Evolutionary conservation across 2,888 invertebrate genomes (phyloP).

Genomic region (Drosophila melanosoma): DNA sequence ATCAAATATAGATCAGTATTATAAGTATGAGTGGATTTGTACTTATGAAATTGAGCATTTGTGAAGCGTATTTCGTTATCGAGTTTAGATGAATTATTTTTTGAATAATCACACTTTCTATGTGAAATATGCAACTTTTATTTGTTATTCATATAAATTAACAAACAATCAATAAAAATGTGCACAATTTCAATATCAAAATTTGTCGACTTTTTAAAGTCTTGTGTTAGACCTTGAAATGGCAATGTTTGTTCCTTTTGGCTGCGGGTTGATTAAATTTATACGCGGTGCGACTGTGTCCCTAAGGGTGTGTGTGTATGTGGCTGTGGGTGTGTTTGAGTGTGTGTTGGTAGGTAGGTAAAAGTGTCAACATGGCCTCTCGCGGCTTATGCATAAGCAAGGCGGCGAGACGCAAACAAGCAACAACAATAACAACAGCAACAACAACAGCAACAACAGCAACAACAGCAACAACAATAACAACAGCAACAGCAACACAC

Average conservation of each 20-base stretch:
- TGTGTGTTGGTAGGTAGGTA: constrained; percentile 9
- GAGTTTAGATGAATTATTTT: too few species aligned
- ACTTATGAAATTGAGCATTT: too few species aligned
- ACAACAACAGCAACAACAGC: not conserved
- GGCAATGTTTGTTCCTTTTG: constrained; percentile 13
- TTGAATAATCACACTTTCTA: too few species aligned
- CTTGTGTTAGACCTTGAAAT: not conserved
- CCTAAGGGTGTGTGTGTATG: not conserved
- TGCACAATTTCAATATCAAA: not conserved
- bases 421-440: constrained; percentile 3
- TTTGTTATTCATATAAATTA: too few species aligned
- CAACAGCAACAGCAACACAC: constrained; percentile 5
- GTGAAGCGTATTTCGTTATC: too few species aligned
- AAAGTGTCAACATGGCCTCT: constrained; percentile 59
- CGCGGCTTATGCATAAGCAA: constrained; percentile 65
- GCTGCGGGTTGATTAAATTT: constrained; percentile 24
- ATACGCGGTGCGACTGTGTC: not conserved
- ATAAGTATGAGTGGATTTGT: too few species aligned
- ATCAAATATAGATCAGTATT: too few species aligned
- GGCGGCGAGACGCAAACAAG: constrained; percentile 40
- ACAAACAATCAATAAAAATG: not conserved
- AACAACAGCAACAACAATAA: constrained; percentile 2
- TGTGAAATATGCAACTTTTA: too few species aligned
- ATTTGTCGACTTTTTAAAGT: not conserved
- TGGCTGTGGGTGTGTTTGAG: not conserved